Evolutionary conservation across 2,888 invertebrate species (phyloP), one percentile per base, ranked within the genome.

Genomic region (Peribatodes rhomboidaria): DNA sequence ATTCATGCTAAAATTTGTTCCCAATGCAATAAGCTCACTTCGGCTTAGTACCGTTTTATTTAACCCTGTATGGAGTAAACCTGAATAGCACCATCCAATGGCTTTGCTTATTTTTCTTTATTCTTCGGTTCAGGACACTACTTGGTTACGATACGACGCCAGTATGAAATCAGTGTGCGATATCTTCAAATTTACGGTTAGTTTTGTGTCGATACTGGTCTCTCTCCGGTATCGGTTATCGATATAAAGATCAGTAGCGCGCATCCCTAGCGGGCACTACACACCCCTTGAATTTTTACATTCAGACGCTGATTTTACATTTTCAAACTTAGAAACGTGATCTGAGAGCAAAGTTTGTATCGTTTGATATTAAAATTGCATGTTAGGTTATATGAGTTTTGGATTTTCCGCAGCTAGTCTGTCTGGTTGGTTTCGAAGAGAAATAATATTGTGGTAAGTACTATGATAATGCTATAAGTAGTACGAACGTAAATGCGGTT

Each of bases 261-360:
- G 68, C 72, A 65, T 65, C 73, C 69, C 72, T 65, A 62, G 67
- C 61, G 72, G 58, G 75, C 79, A 77, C 77, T 78, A 78, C 76
- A 76, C 81, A 72, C 77, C 79, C 75, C 81, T 83, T 75, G 78
- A 77, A 87, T 86, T 87, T 89, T 86, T 85, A 83, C 81, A 87
- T 86, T 85, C 85, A 83, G 79, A 84, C 79, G 84, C 86, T 85
- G 86, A 88, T 86, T 89, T 87, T 83, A 84, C 87, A 82, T 87
- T 89, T 88, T 89, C 80, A 85, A 85, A 87, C 84, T 84, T 80
- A 78, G 76, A 77, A 83, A 88, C 89, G 88, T 90, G 88, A 86
- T 83, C 81, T 67, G 86, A 73, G 77, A 81, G 80, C 78, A 76
- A 83, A 85, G 75, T 76, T 81, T 82, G 82, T 80, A 82, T 82